Evolutionary conservation across 2,888 invertebrate species (phyloP), one percentile per base, ranked within the genome.

Genomic region (Lasius fuliginosus): DNA sequence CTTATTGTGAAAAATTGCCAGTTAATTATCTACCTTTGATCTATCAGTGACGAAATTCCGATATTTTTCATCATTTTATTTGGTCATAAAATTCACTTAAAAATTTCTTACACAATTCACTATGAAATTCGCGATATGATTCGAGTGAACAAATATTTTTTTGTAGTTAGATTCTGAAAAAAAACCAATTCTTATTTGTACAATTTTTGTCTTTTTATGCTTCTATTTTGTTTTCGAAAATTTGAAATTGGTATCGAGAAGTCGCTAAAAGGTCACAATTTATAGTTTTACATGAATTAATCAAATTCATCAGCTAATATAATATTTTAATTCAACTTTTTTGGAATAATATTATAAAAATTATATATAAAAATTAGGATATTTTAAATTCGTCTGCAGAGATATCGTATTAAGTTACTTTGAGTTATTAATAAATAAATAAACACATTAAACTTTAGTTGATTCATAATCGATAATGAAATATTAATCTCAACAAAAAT

Each of bases 401-500:
- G 71, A 86, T 89, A 49, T 83, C 85, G 83, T 88, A 86, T 74
- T 83, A 71, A 85, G 79, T 86, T 87, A 79, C 88, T 86, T 65
- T 81, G 56, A 82, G 75, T 65, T 84, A 68, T 68, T 81, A 83
- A 53, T 84, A 85, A 73, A 79, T 83, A 85, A 42, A 64, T 82
- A 65, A 89, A 89, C 3, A 89, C 77, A 85, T 68, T 84, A 83
- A 84, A 68, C 84, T 79, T 86, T 84, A 75, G 75, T 82, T 88
- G 89, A 88, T 87, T 86, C 85, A 89, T 88, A 87, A 90, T 90
- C 23, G 23, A 23, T 23, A 23, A 23, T 89, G 87, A 90, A 88
- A 89, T 84, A 23, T 23, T 56, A 23, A 9, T n/a, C 27, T 27
- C 1, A 49, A 18, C 18, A 49, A 18, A 11, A 49, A 49, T 5